phyloP scores from a whole-genome alignment of 1,140 invertebrate species.

The Hesperophylax magnus region DNA sequence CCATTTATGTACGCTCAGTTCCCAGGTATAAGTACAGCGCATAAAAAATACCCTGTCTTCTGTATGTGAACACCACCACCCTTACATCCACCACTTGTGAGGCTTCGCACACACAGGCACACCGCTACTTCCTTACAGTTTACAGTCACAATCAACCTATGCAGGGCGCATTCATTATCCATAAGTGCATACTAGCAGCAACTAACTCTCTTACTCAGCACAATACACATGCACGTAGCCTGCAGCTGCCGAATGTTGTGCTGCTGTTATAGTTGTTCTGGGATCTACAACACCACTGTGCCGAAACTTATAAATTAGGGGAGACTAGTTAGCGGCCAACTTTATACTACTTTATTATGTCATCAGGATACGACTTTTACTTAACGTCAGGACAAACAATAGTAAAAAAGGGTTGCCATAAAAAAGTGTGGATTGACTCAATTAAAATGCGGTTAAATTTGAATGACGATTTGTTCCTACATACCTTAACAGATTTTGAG shows the following conservation, averaged over 20 bases:
- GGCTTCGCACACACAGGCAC: neutral
- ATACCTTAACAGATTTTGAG: no score
- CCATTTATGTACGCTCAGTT: conserved; percentile 16
- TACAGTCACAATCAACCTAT: neutral
- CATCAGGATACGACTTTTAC: neutral
- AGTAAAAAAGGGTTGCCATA: conserved; percentile 12
- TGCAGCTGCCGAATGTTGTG: conserved; percentile 14
- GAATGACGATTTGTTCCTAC: neutral
- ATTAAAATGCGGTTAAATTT: conserved; percentile 8
- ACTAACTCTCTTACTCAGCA: no score
- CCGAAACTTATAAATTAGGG: neutral
- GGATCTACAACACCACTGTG: no score
- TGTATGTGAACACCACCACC: neutral
- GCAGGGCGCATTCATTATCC: neutral
- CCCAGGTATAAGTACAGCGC: conserved; percentile 19
- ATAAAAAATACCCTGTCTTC: neutral
- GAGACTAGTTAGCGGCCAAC: neutral
- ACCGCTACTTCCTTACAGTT: neutral
- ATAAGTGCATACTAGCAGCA: neutral
- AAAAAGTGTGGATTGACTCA: conserved; percentile 16
- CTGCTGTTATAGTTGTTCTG: no score
- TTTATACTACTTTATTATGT: conserved; percentile 12
- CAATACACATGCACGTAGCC: no score
- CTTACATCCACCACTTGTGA: neutral
- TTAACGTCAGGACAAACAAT: neutral